These are phyloP conservation scores for Pseudococcus viburni DNA, from an alignment of 2,888 invertebrate genomes.

Conservation along the genomic window DNA sequence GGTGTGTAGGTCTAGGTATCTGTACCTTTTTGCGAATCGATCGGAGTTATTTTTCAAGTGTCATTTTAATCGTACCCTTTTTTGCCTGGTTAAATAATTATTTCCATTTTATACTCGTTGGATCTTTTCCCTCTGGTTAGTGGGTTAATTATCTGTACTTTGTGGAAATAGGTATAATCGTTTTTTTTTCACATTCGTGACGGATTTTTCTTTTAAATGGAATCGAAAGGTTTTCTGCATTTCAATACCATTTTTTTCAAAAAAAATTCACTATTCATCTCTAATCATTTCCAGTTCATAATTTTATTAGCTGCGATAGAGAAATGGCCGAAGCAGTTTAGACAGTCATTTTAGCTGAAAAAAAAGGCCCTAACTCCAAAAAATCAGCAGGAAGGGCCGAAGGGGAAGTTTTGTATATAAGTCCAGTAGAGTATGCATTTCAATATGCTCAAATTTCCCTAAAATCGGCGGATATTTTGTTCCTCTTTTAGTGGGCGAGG, in stretches of 20 bases:
- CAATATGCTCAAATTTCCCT: neutral
- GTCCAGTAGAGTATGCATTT: neutral
- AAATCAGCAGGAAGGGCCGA: too few species aligned
- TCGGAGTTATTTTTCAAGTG: too few species aligned
- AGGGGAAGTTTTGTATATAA: too few species aligned
- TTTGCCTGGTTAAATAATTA: neutral
- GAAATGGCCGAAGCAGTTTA: neutral
- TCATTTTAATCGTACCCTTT: too few species aligned
- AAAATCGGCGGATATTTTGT: too few species aligned
- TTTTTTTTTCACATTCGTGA: neutral
- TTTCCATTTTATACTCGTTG: too few species aligned
- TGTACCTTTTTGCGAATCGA: too few species aligned
- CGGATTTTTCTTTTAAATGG: neutral
- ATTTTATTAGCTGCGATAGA: neutral
- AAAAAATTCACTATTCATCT: constrained; percentile 21
- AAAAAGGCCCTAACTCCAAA: too few species aligned
- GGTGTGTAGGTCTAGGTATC: too few species aligned
- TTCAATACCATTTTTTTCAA: neutral
- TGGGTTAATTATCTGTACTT: too few species aligned
- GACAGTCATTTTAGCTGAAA: neutral
- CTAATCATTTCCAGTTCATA: constrained; percentile 23
- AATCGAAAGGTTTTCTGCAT: constrained; percentile 12
- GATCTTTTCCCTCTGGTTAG: too few species aligned
- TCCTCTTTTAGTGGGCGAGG: too few species aligned
- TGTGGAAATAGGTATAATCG: neutral